phyloP scores from a whole-genome alignment of 1,140 invertebrate species.

The Maconellicoccus hirsutus region DNA sequence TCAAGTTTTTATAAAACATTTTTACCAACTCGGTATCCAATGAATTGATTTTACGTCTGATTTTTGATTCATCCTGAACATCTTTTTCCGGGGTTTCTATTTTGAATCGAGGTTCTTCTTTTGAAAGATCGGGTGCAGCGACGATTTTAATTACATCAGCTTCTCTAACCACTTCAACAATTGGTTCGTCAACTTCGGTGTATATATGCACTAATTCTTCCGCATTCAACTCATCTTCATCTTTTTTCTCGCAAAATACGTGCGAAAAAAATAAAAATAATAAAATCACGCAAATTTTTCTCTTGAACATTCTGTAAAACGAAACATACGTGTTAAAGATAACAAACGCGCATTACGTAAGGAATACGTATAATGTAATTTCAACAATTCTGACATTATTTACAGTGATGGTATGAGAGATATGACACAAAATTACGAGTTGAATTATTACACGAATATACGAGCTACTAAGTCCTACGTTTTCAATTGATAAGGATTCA shows the following conservation, averaged over 20 bases:
- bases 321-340: neutral
- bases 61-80: neutral
- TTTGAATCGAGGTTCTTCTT: neutral
- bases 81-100: neutral
- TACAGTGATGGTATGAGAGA: neutral
- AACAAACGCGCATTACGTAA: neutral
- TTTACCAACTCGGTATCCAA: neutral
- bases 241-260: neutral
- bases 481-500: neutral
- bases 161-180: neutral
- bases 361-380: neutral
- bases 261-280: neutral
- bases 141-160: neutral
- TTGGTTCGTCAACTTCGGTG: neutral
- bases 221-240: neutral
- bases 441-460: too few relatives aligned
- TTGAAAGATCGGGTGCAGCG: neutral
- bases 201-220: neutral
- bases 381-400: neutral
- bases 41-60: neutral
- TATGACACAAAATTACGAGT: too few relatives aligned
- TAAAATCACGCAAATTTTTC: neutral
- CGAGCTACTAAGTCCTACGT: too few relatives aligned
- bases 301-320: neutral
- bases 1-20: slow-evolving; percentile 1